Base-by-base conservation (phyloP, 2,888 invertebrate genomes). In the Lasioglossum malachurum region DNA sequence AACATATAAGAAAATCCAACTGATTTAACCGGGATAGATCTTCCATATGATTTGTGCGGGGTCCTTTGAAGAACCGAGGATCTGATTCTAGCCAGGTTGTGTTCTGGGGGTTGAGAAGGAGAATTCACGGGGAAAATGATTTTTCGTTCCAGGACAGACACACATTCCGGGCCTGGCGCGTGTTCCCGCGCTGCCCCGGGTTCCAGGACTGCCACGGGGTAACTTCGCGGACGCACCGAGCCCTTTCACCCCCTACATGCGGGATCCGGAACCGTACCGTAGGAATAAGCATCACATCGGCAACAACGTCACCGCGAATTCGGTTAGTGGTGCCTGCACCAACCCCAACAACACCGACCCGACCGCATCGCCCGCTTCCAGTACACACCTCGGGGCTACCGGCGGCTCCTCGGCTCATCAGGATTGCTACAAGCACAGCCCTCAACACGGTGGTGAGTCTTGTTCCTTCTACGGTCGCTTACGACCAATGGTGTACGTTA, bases 161-260 rank as follows among this genome's bases (percentile, higher is more conserved):
- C 91, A 90, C 75, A 97, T 97, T 75, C 96, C 98, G 91, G 97
- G 97, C 49, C 96, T 98, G 93, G 97, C 97, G 80, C 98, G 97
- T 94, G 96, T 84, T 35, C 69, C 82, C 49, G 86, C 88, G 44
- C 82, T 97, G 94, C 97, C 97, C 93, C 96, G 98, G 88, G 97
- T 97, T 75, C 96, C 98, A 91, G 97, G 97, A 53, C 96, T 98
- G 93, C 97, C 97, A 80, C 98, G 97, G 94, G 96, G 98, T 91
- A 97, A 98, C 78, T 96, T 97, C 96, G 95, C 97, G 95, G 95
- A 97, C 83, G 94, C 95, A 49, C 93, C 94, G 53, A 95, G 96
- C 80, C 96, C 97, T 76, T 97, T 97, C 94, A 96, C 96, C 80
- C 96, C 96, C 89, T 97, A 97, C 93, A 96, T 97, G 88, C 96